phyloP scores from a whole-genome alignment of 2,888 invertebrate genomes.

The Drosophila putrida region DNA sequence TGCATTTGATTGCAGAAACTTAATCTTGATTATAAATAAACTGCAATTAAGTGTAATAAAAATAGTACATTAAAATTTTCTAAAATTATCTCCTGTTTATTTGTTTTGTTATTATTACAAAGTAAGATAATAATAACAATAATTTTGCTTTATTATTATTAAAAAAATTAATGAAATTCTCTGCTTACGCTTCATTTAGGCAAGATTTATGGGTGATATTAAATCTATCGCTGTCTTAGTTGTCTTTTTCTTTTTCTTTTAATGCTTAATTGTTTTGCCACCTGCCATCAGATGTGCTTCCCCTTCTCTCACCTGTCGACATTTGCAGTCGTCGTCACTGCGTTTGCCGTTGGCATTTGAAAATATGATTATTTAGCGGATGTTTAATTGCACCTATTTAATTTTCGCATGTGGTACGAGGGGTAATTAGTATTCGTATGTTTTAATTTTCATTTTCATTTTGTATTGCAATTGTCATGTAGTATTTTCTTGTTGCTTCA shows the following conservation, averaged over 20 bases:
- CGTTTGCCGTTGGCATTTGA: constrained; percentile 70
- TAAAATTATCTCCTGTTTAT: no score
- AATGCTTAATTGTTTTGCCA: constrained; percentile 13
- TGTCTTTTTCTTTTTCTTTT: background rate
- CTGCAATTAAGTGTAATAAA: no score
- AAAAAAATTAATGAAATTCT: background rate
- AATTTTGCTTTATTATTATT: background rate
- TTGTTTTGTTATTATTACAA: background rate
- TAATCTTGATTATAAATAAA: no score
- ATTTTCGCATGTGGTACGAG: constrained; percentile 72
- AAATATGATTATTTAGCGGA: constrained; percentile 84
- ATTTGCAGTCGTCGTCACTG: background rate
- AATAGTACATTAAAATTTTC: no score
- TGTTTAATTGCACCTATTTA: constrained; percentile 85
- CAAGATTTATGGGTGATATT: background rate
- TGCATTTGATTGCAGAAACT: no score
- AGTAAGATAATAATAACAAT: background rate
- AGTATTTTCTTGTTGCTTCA: constrained; percentile 34
- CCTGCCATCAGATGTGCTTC: background rate
- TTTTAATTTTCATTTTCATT: constrained; percentile 67
- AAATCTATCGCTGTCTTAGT: constrained; percentile 11
- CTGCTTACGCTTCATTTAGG: background rate
- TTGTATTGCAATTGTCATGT: constrained; percentile 73
- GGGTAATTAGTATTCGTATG: constrained; percentile 57
- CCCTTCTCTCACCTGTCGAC: background rate